These are phyloP conservation scores for Brachyhypopomus occidentalis DNA, from an alignment of 2,113 vertebrate species.

Conservation along the genomic window DNA sequence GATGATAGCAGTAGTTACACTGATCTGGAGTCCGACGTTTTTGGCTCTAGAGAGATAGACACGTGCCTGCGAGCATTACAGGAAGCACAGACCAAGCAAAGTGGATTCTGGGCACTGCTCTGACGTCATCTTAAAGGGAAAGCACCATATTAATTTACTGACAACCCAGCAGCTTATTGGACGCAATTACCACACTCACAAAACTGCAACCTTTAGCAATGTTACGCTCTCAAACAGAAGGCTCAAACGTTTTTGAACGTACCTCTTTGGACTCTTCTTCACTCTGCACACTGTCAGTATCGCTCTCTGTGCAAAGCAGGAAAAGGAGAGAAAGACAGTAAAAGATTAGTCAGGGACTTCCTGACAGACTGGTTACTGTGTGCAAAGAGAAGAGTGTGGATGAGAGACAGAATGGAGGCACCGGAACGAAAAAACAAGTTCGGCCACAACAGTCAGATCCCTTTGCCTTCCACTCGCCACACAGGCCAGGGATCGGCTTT, in stretches of 20 bases:
- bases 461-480: background rate
- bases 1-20: background rate
- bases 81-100: constrained; percentile 37
- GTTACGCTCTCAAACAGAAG: too few relatives aligned
- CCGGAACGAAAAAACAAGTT: constrained; percentile 7
- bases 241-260: constrained; percentile 49
- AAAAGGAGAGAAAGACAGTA: constrained; percentile 64
- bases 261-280: constrained; percentile 89
- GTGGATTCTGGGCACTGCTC: constrained; percentile 29
- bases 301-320: constrained; percentile 81
- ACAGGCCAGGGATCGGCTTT: background rate
- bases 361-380: constrained; percentile 51
- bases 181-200: background rate
- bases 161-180: background rate
- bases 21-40: background rate
- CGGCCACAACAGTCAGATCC: background rate
- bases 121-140: constrained; percentile 39
- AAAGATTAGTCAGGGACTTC: constrained; percentile 55
- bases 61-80: constrained; percentile 35
- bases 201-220: background rate
- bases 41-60: constrained; percentile 22
- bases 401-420: constrained; percentile 1
- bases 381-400: constrained; percentile 16
- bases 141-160: constrained; percentile 7
- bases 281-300: constrained; percentile 88